Evolutionary conservation across 2,113 vertebrate genomes (phyloP), one percentile per base, ranked within the genome.

Genomic region (Euleptes europaea): DNA sequence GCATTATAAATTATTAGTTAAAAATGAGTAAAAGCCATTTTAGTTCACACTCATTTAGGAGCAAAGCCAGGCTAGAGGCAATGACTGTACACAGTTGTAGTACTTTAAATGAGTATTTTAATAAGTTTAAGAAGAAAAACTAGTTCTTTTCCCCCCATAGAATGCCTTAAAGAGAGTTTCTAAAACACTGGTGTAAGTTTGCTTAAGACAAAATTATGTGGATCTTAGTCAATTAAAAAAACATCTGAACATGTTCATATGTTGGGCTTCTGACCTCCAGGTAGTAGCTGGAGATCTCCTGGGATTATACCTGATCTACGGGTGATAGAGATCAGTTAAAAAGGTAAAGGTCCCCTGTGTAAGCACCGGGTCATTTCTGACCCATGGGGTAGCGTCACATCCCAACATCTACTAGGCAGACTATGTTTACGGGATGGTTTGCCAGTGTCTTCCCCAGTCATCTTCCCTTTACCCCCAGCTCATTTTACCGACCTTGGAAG

Each of bases 1-100:
- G 93, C 90, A 88, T 91, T 93, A 80, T 91, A 89, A 92, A 91
- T 86, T 92, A 95, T 93, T 93, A 92, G 87, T 84, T 89, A 84
- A 94, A 28, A 94, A 95, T 92, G 92, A 90, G 83, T 82, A 88
- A 86, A 93, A 93, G 72, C 90, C 80, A 73, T 93, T 92, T 88
- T 82, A 91, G 79, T 77, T 91, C 80, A 80, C 90, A 90, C 82
- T 84, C 1, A 2, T 86, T 54, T 82, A 84, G 77, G 87, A 82
- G 71, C 49, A 91, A 92, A 91, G 89, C 71, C 77, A 90, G 67
- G 71, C 81, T 91, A 71, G 80, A 82, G 35, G 14, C 33, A 67
- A 40, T 38, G 49, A n/a, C 10, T 40, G 38, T 35, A 82, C 57
- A 57, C 17, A 73, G 35, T 35, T 3, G 1, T n/a, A 23, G 10